A percentile compares a stretch with the other conserved stretches of the same genome.
Evolutionary conservation across 2,797 vertebrate genomes (phyloP).

Genomic region (Takifugu rubripes): DNA sequence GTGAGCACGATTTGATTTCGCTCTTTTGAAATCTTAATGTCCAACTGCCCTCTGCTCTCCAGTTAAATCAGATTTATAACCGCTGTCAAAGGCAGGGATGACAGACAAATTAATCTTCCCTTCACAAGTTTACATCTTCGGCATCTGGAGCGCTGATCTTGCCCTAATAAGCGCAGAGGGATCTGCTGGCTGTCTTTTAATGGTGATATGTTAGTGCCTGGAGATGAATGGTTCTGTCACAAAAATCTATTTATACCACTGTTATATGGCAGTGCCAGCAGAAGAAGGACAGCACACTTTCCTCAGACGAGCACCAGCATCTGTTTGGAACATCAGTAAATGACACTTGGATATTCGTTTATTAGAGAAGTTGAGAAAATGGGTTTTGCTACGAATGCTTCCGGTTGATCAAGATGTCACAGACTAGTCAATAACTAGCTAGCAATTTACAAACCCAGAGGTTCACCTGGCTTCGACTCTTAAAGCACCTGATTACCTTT

Average conservation of each 20-base stretch:
- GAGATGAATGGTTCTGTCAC: constrained; percentile 89
- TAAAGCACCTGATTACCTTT: too few species aligned
- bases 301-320: constrained; percentile 74
- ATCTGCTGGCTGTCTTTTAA: constrained; percentile 84
- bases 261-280: constrained; percentile 80
- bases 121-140: constrained; percentile 86
- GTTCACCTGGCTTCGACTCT: too few species aligned
- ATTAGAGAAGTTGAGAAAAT: too few species aligned
- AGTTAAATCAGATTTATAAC: constrained; percentile 90
- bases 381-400: too few species aligned
- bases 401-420: too few species aligned
- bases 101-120: constrained; percentile 90
- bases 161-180: constrained; percentile 85
- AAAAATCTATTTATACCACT: constrained; percentile 87
- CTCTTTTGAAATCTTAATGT: constrained; percentile 79
- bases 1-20: constrained; percentile 63
- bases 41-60: constrained; percentile 70
- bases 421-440: too few species aligned
- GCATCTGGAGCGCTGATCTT: constrained; percentile 86
- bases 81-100: constrained; percentile 85
- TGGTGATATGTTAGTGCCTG: constrained; percentile 85
- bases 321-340: constrained; percentile 68
- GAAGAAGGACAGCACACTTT: constrained; percentile 80
- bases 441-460: too few species aligned
- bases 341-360: constrained; percentile 33